Percentiles rank a stretch among this genome's conserved stretches.
These are phyloP conservation scores for Xylophagus ater DNA, from an alignment of 2,888 invertebrate genomes.

Conservation along the genomic window DNA sequence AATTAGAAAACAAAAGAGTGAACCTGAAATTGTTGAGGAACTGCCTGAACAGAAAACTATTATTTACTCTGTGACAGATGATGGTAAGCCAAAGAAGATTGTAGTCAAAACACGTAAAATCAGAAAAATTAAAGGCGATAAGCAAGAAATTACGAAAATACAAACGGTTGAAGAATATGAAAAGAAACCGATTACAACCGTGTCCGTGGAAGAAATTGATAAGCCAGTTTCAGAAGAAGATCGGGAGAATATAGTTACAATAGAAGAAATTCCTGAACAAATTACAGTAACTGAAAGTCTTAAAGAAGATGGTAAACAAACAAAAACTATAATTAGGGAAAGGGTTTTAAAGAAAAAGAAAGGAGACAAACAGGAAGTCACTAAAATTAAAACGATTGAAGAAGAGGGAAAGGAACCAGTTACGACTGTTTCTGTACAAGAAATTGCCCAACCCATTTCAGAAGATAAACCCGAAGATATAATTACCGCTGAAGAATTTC, in stretches of 20 bases:
- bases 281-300: conserved; percentile 21
- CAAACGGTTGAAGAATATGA: conserved; percentile 35
- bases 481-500: conserved; percentile 20
- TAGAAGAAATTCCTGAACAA: conserved; percentile 25
- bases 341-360: conserved; percentile 30
- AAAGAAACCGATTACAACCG: conserved; percentile 29
- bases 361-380: conserved; percentile 33
- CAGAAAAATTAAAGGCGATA: conserved; percentile 30
- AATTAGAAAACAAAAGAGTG: conserved; percentile 19
- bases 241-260: conserved; percentile 14
- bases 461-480: conserved; percentile 17
- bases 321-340: conserved; percentile 29
- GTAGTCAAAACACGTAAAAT: conserved; percentile 29
- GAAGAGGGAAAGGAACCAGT: conserved; percentile 34
- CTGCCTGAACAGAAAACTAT: conserved; percentile 34
- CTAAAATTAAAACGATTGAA: conserved; percentile 33
- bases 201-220: conserved; percentile 21
- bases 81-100: conserved; percentile 23
- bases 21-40: conserved; percentile 27
- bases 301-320: conserved; percentile 20
- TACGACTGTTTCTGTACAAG: conserved; percentile 25
- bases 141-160: conserved; percentile 35
- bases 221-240: no score
- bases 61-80: conserved; percentile 28
- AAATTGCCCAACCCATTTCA: conserved; percentile 23